These are phyloP conservation scores for Brachionus asplanchnoidis DNA, from an alignment of 1,140 invertebrate genomes.

Conservation along the genomic window DNA sequence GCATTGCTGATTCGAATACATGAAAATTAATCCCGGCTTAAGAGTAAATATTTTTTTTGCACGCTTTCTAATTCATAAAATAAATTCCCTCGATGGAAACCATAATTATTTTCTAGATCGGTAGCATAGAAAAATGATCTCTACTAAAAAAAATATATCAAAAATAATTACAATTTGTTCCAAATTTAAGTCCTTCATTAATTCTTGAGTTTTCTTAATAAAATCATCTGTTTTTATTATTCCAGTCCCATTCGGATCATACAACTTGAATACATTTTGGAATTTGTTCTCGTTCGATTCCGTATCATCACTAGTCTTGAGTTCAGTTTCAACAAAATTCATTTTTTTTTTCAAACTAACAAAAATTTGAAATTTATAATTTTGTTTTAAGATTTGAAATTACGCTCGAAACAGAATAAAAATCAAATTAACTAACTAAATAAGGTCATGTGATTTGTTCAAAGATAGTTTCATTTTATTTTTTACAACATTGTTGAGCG, in stretches of 20 bases:
- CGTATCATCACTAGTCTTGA: not conserved
- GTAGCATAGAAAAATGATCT: not conserved
- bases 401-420: not conserved
- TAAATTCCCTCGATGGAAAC: not conserved
- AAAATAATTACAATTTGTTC: not conserved
- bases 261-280: not conserved
- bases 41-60: not conserved
- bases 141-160: not conserved
- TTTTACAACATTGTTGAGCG: not conserved
- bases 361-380: not conserved
- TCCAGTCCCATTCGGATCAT: not conserved
- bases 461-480: not conserved
- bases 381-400: not conserved
- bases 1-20: not conserved
- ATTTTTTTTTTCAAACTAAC: conserved; percentile 4
- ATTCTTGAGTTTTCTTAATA: not conserved
- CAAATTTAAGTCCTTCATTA: not conserved
- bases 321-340: not conserved
- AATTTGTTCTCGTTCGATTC: not conserved
- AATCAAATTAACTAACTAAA: conserved; percentile 13
- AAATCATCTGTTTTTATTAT: not conserved
- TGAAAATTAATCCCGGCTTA: not conserved
- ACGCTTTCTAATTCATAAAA: too few relatives aligned
- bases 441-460: conserved; percentile 28
- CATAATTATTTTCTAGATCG: not conserved